Evolutionary conservation across 2,888 invertebrate species (phyloP).

Genomic region (Agriopis aurantiaria): DNA sequence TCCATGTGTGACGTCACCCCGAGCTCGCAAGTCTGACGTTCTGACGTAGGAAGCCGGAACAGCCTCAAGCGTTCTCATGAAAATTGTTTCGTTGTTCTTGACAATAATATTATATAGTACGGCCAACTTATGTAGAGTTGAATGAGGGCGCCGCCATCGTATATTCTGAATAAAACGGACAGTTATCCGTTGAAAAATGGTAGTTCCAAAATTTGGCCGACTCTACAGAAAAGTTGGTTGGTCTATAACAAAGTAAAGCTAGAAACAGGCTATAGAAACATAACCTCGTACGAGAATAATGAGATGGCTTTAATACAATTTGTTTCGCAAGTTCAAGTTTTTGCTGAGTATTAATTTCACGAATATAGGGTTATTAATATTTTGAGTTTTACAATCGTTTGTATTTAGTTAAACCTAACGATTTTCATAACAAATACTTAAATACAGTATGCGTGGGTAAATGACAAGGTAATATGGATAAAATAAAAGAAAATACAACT

Average conservation of each 20-base stretch:
- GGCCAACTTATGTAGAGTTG: neutral
- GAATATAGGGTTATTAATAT: neutral
- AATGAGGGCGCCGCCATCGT: neutral
- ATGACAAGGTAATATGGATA: too few relatives aligned
- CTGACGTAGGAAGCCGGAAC: constrained; percentile 12
- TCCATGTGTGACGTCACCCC: constrained; percentile 12
- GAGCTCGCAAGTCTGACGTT: constrained; percentile 16
- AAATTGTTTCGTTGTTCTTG: constrained; percentile 38
- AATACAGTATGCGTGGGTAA: too few relatives aligned
- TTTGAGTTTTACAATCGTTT: constrained; percentile 3
- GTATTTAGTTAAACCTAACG: neutral
- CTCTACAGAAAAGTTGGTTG: neutral
- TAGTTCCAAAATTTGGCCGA: neutral
- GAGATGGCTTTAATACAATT: constrained; percentile 28
- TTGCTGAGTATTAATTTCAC: constrained; percentile 13
- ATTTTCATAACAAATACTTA: too few relatives aligned
- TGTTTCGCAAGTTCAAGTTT: constrained; percentile 20
- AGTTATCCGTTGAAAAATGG: neutral
- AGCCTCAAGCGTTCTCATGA: constrained; percentile 28
- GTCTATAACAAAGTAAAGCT: constrained; percentile 18
- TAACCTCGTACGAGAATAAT: constrained; percentile 22
- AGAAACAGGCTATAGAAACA: constrained; percentile 18
- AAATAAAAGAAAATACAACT: too few relatives aligned
- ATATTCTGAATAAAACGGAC: neutral
- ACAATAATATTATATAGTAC: constrained; percentile 10